These are phyloP conservation scores for Smithornis capensis DNA, from an alignment of 2,113 vertebrate genomes.

Conservation along the genomic window DNA sequence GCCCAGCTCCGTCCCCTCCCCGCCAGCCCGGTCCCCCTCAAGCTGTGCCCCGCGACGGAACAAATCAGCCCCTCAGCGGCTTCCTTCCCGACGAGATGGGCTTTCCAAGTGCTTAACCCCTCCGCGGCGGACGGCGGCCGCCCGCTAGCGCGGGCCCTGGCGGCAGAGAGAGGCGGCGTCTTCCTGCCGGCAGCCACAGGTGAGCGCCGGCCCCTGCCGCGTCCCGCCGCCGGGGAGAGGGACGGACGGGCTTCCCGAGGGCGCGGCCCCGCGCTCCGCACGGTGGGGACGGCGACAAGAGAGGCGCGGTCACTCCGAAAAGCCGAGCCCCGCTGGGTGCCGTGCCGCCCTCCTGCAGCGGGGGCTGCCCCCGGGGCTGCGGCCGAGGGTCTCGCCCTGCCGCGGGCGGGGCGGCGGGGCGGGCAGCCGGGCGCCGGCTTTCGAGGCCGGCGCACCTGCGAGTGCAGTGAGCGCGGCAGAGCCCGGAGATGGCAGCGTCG, in stretches of 20 bases:
- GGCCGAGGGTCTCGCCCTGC: neutral
- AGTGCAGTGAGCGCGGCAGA: accelerated
- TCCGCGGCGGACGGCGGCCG: constrained; percentile 28
- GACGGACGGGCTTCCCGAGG: too few relatives aligned
- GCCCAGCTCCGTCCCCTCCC: constrained; percentile 40
- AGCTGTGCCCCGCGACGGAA: constrained; percentile 64
- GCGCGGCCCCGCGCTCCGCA: neutral
- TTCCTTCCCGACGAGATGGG: constrained; percentile 72
- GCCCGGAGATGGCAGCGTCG: neutral
- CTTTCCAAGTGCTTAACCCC: constrained; percentile 69
- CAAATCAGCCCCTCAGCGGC: constrained; percentile 56
- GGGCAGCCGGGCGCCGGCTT: neutral
- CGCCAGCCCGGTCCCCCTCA: constrained; percentile 71
- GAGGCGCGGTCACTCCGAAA: neutral
- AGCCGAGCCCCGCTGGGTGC: neutral
- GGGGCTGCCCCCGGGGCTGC: neutral
- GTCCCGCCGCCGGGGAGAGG: neutral
- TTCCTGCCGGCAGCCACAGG: constrained; percentile 52
- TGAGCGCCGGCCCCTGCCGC: neutral
- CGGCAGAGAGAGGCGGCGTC: constrained; percentile 24
- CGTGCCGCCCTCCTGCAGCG: too few relatives aligned
- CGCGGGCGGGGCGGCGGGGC: neutral
- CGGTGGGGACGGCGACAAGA: neutral
- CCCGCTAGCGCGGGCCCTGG: constrained; percentile 35
- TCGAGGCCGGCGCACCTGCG: neutral